Evolutionary conservation across 2,888 invertebrate genomes (phyloP).

Genomic region (Eilema depressum): DNA sequence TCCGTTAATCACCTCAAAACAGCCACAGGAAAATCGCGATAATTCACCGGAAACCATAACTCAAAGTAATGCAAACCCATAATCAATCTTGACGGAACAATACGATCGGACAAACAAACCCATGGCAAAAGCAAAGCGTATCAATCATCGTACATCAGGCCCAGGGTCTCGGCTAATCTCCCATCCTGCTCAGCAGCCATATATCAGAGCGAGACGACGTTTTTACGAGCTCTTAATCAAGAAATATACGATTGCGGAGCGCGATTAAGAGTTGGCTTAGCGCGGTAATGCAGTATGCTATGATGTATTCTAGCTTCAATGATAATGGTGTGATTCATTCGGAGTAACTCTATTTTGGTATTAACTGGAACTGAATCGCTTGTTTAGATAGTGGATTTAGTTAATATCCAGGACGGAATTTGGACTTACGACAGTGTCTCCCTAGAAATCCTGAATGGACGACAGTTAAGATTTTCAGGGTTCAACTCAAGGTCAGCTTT

Average conservation of each 20-base stretch:
- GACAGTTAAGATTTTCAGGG: too few relatives aligned
- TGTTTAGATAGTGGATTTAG: background rate
- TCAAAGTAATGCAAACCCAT: conserved; percentile 27
- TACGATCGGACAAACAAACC: conserved; percentile 30
- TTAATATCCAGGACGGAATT: background rate
- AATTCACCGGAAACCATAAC: conserved; percentile 24
- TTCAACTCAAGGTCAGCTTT: too few relatives aligned
- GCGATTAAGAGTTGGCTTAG: conserved; percentile 79
- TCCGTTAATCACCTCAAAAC: conserved; percentile 12
- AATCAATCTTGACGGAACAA: conserved; percentile 41
- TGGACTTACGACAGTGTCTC: too few relatives aligned
- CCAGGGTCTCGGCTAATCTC: conserved; percentile 63
- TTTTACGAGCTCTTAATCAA: conserved; percentile 83
- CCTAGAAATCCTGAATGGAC: too few relatives aligned
- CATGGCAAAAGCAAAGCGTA: conserved; percentile 31
- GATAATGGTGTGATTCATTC: conserved; percentile 23
- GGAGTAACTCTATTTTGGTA: conserved; percentile 16
- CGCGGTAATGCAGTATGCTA: conserved; percentile 79
- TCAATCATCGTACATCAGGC: conserved; percentile 53
- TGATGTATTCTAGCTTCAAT: conserved; percentile 57
- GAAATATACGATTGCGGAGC: conserved; percentile 81
- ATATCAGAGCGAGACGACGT: conserved; percentile 79
- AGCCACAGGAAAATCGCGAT: conserved; percentile 13
- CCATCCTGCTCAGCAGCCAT: conserved; percentile 66
- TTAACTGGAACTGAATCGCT: background rate